Conservation (phyloP, 2,888 invertebrate genomes). For the Altica lythri region DNA sequence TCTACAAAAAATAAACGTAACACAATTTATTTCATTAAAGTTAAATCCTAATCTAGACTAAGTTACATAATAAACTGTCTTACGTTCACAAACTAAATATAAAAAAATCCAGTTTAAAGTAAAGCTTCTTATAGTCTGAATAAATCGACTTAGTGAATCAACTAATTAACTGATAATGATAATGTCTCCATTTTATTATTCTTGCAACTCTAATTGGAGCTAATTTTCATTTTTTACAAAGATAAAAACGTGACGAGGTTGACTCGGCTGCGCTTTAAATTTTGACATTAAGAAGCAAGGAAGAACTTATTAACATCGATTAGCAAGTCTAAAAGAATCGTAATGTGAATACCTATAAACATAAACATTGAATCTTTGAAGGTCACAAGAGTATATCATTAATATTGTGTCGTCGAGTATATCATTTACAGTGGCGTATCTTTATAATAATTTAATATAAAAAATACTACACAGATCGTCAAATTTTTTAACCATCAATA, state of each 20-base stretch:
- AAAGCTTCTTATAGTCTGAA: neutral
- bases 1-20: too few species aligned
- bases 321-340: constrained; percentile 29
- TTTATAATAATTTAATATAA: too few species aligned
- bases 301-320: constrained; percentile 30
- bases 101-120: too few species aligned
- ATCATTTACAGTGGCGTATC: constrained; percentile 17
- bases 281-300: constrained; percentile 28
- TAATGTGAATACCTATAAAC: constrained; percentile 22
- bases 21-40: too few species aligned
- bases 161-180: constrained; percentile 1
- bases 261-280: too few species aligned
- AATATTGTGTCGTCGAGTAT: constrained; percentile 17
- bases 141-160: neutral
- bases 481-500: too few species aligned
- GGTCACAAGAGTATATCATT: constrained; percentile 26
- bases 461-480: too few species aligned
- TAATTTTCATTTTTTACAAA: constrained; percentile 1
- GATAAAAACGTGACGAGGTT: neutral
- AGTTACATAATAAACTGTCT: too few species aligned
- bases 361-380: constrained; percentile 32
- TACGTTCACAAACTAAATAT: too few species aligned
- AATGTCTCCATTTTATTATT: neutral
- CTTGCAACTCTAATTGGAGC: neutral
- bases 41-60: too few species aligned